Conservation (phyloP, 2,797 vertebrate genomes). For the Margarornis squamiger region DNA sequence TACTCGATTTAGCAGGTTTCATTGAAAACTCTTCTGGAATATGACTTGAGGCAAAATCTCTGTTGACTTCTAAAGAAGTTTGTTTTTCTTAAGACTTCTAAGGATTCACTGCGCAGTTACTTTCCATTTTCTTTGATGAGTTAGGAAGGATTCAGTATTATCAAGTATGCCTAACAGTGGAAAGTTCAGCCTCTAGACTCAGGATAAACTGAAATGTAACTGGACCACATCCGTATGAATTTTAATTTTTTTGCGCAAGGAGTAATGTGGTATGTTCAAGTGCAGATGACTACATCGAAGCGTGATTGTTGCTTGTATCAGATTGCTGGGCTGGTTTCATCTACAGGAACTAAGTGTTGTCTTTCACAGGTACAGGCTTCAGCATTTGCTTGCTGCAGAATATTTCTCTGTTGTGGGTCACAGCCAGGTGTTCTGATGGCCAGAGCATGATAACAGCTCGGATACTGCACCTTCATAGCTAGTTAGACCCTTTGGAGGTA, state of each 20-base stretch:
- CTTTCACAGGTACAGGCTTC: slow-evolving; percentile 17
- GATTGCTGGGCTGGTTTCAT: not conserved
- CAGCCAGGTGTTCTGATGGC: not conserved
- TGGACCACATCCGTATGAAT: not conserved
- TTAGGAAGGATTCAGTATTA: not conserved
- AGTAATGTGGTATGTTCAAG: not conserved
- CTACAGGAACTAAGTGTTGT: not conserved
- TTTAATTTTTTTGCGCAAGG: not conserved
- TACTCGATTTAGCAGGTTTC: not conserved
- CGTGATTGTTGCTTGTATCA: slow-evolving; percentile 22
- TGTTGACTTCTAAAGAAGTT: not conserved
- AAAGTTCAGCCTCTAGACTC: not conserved
- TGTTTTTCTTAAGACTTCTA: not conserved
- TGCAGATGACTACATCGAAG: slow-evolving; percentile 8
- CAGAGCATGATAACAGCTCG: not conserved
- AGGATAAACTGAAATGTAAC: not conserved
- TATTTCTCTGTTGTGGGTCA: not conserved
- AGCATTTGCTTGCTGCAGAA: not conserved
- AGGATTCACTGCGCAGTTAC: not conserved
- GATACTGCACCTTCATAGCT: not conserved
- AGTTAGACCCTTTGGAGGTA: not conserved
- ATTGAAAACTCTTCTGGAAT: not conserved
- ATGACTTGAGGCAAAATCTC: not conserved
- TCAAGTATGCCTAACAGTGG: not conserved
- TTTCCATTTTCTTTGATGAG: not conserved